phyloP scores from a whole-genome alignment of 1,140 invertebrate species.

The Meloidogyne exigua region DNA sequence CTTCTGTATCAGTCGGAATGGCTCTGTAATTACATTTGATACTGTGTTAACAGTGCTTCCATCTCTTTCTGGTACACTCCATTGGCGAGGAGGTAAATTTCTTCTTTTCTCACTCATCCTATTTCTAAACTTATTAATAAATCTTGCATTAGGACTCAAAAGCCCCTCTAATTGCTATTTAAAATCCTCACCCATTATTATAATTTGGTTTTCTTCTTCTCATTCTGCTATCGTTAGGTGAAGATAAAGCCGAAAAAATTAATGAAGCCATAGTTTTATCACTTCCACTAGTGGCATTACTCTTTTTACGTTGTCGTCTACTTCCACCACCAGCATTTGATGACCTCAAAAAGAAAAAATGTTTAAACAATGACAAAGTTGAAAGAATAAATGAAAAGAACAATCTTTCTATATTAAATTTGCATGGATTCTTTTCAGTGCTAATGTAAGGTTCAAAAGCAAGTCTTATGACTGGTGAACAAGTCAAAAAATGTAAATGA shows the following conservation, averaged over 20 bases:
- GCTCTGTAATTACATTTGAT: background rate
- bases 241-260: background rate
- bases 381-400: background rate
- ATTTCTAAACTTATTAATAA: background rate
- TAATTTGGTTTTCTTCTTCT: background rate
- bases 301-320: background rate
- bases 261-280: background rate
- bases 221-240: background rate
- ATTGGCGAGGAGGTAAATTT: constrained; percentile 14
- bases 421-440: background rate
- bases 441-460: background rate
- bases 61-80: background rate
- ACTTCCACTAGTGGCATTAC: background rate
- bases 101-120: background rate
- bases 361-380: background rate
- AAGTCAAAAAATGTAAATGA: background rate
- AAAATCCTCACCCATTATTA: background rate
- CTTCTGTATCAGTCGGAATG: constrained; percentile 17
- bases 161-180: background rate
- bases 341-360: background rate
- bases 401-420: background rate
- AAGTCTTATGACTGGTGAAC: background rate
- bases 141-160: background rate
- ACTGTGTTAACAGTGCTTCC: background rate
- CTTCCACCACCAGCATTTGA: background rate